Evolutionary conservation across 2,888 invertebrate species (phyloP), one percentile per base, ranked within the genome.

Genomic region (Pyrochroa serraticornis): DNA sequence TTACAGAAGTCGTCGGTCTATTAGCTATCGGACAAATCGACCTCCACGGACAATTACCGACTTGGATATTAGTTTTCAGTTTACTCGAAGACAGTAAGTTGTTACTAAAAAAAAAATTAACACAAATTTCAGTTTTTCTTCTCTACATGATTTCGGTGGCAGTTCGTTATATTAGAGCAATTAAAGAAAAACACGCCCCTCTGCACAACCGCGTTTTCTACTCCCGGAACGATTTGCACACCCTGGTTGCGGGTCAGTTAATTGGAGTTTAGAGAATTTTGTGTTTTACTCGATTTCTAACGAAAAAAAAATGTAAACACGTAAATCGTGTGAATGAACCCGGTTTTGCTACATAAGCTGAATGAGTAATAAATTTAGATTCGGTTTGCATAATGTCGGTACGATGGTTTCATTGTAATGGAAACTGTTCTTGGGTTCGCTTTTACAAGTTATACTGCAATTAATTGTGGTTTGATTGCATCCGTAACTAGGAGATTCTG

Each of bases 301-400:
- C 49, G 49, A 33, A 41, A 49, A 48, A 48, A 7, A 49, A 49
- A 33, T 12, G 49, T 49, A 49, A 49, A 49, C 49, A 49, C 12
- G 22, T 22, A 22, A 22, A 38, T 7, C 49, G 41, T 13, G 49
- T 49, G 49, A 49, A 49, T 49, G 49, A 49, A 49, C 49, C 41
- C 49, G 9, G 35, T 49, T 49, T 7, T 49, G 14, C 49, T 6
- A 41, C 49, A 41, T 41, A 12, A 41, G 39, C 49, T 41, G 14
- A 49, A 49, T 41, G 49, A 33, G 46, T 36, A 36, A 14, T 22
- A 34, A n/a, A 34, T 45, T 45, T 34, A 34, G 35, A 30, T 22
- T 46, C 14, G 7, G 14, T 30, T 12, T 36, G 49, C 49, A 41
- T 49, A 41, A 49, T 22, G 22, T 22, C 22, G 22, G 22, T 22